Evolutionary conservation across 2,888 invertebrate species (phyloP).

Genomic region (Cheilosia urbana): DNA sequence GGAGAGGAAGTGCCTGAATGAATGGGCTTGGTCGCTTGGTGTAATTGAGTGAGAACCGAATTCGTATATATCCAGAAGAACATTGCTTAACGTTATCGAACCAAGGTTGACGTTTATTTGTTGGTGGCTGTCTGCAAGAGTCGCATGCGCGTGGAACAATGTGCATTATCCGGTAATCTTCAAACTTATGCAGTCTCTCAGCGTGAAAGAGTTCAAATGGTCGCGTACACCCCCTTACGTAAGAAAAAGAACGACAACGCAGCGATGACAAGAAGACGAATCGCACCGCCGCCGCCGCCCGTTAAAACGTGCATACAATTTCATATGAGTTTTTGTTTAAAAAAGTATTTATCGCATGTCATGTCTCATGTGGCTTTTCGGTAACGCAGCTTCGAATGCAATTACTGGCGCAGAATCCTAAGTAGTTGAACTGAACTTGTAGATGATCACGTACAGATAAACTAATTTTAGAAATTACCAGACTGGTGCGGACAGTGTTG

Average conservation of each 20-base stretch:
- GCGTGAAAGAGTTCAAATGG: background rate
- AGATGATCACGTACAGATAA: conserved; percentile 10
- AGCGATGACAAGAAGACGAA: conserved; percentile 33
- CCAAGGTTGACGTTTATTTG: conserved; percentile 8
- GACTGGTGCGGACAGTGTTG: background rate
- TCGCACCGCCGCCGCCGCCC: background rate
- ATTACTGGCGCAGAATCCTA: conserved; percentile 19
- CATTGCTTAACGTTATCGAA: background rate
- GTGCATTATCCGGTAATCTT: conserved; percentile 19
- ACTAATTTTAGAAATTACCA: conserved; percentile 28
- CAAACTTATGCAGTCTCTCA: conserved; percentile 16
- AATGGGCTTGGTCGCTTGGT: conserved; percentile 11
- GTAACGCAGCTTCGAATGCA: conserved; percentile 39
- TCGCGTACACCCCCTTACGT: background rate
- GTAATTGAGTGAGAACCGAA: conserved; percentile 22
- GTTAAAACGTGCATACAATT: conserved; percentile 24
- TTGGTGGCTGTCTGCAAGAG: background rate
- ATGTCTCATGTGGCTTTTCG: conserved; percentile 6
- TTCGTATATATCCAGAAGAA: background rate
- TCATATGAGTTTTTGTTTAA: conserved; percentile 1
- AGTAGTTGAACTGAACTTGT: conserved; percentile 20
- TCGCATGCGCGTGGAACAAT: background rate
- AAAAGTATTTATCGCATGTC: background rate
- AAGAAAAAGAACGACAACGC: conserved; percentile 8
- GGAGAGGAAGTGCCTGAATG: conserved; percentile 19